Evolutionary conservation across 2,888 invertebrate genomes (phyloP).

Genomic region (Orthonevra nobilis): DNA sequence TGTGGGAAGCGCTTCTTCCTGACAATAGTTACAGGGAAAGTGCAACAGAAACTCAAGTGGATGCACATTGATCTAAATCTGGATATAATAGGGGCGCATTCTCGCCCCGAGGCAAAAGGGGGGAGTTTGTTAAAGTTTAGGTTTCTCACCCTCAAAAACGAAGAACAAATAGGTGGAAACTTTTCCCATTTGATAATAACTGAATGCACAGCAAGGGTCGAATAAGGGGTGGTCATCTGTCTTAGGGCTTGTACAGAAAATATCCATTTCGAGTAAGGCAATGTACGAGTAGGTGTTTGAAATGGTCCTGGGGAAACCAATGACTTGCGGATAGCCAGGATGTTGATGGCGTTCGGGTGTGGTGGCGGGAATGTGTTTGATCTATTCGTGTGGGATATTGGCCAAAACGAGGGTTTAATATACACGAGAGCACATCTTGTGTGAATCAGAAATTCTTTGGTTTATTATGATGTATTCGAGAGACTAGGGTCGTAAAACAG

Average conservation of each 20-base stretch:
- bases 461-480: constrained; percentile 56
- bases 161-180: too few relatives aligned
- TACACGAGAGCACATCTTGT: constrained; percentile 49
- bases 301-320: constrained; percentile 36
- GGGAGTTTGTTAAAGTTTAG: constrained; percentile 2
- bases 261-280: constrained; percentile 54
- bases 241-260: constrained; percentile 49
- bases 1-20: too few relatives aligned
- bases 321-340: neutral
- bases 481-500: constrained; percentile 23
- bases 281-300: constrained; percentile 8
- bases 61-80: too few relatives aligned
- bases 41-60: constrained; percentile 40
- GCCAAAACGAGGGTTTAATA: constrained; percentile 48
- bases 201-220: neutral
- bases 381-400: constrained; percentile 23
- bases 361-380: neutral
- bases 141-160: too few relatives aligned
- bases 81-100: too few relatives aligned
- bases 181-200: neutral
- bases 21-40: constrained; percentile 59
- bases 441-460: constrained; percentile 49
- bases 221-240: constrained; percentile 57
- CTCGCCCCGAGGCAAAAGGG: too few relatives aligned
- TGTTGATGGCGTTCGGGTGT: constrained; percentile 1